Evolutionary conservation across 2,113 vertebrate species (phyloP), one percentile per base, ranked within the genome.

Genomic region (Heteronetta atricapilla): DNA sequence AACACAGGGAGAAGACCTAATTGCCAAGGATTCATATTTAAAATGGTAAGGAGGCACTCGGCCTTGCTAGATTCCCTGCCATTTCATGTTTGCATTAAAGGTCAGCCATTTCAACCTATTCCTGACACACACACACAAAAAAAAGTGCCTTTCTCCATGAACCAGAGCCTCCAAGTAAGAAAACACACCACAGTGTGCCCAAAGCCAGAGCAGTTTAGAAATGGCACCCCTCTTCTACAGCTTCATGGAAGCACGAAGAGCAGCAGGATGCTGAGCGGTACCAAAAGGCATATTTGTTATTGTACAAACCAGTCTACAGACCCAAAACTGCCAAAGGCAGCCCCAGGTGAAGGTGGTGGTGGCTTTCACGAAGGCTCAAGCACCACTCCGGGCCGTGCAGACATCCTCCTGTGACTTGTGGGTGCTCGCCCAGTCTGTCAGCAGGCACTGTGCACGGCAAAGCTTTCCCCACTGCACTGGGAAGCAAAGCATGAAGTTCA

Each of bases 381-480:
- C 38, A 76, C 22, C 12, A 13, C 7, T 13, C n/a, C 44, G n/a
- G 59, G 53, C 48, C 59, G 76, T 1, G 5, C 84, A 86, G 62
- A 79, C 38, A 19, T 29, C 42, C 20, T 73, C 38, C 12, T 0
- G 4, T 3, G 10, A 70, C 77, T 74, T 0, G 0, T 2, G 13
- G 44, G 7, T 67, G 64, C 52, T 86, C 42, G 42, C 63, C 42
- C 22, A 21, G 53, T 29, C 63, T 79, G 74, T 25, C 59, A 38
- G 17, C 38, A 76, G 66, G 21, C 82, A 50, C 63, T 3, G 5
- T 3, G 29, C 56, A 48, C 33, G 18, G 34, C 55, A 88, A 74
- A 80, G 19, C 0, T 11, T 9, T 62, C 26, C 34, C 34, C 0
- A 1, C 19, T 1, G 2, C 23, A 31, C 33, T 74, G 64, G 59